A percentile compares a stretch with the other conserved stretches of the same genome.
phyloP scores from a whole-genome alignment of 30 jellyfish, hydroid and myxozoan species.

The Aurelia aurita region DNA sequence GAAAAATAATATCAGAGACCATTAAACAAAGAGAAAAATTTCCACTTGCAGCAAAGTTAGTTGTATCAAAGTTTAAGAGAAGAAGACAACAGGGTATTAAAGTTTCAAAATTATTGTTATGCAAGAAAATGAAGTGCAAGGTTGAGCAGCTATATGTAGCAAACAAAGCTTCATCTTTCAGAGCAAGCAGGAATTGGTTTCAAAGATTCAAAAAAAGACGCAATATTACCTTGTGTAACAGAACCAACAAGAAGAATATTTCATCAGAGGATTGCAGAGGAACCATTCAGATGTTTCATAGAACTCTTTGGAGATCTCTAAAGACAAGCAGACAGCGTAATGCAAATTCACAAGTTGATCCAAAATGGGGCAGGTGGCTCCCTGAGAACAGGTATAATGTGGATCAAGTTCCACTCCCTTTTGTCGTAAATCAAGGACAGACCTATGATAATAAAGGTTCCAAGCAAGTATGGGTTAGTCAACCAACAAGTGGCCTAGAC shows the following conservation, averaged over 20 bases:
- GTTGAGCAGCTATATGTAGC: slow-evolving; percentile 35
- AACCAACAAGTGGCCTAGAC: slow-evolving; percentile 54
- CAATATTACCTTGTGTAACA: slow-evolving; percentile 35
- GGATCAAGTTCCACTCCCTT: slow-evolving; percentile 69
- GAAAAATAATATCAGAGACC: slow-evolving; percentile 33
- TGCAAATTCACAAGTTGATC: slow-evolving; percentile 36
- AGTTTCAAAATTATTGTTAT: slow-evolving; percentile 42
- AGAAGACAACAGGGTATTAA: slow-evolving; percentile 32
- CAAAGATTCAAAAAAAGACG: slow-evolving; percentile 47
- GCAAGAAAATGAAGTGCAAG: slow-evolving; percentile 44
- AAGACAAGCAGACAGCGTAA: slow-evolving; percentile 48
- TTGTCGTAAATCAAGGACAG: slow-evolving; percentile 27
- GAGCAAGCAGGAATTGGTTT: slow-evolving; percentile 50
- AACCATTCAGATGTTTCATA: slow-evolving; percentile 47
- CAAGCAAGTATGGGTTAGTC: slow-evolving; percentile 58
- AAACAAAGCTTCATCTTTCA: slow-evolving; percentile 35
- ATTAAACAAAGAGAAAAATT: slow-evolving; percentile 18
- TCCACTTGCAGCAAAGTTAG: slow-evolving; percentile 50
- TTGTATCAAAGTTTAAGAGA: slow-evolving; percentile 25
- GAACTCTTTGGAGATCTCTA: slow-evolving; percentile 36
- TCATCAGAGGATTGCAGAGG: slow-evolving; percentile 47
- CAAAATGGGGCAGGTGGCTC: slow-evolving; percentile 59
- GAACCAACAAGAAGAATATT: slow-evolving; percentile 50
- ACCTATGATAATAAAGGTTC: slow-evolving; percentile 29
- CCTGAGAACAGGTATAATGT: slow-evolving; percentile 46